Conservation (phyloP, 2,113 vertebrate genomes). For the Petaurus breviceps region DNA sequence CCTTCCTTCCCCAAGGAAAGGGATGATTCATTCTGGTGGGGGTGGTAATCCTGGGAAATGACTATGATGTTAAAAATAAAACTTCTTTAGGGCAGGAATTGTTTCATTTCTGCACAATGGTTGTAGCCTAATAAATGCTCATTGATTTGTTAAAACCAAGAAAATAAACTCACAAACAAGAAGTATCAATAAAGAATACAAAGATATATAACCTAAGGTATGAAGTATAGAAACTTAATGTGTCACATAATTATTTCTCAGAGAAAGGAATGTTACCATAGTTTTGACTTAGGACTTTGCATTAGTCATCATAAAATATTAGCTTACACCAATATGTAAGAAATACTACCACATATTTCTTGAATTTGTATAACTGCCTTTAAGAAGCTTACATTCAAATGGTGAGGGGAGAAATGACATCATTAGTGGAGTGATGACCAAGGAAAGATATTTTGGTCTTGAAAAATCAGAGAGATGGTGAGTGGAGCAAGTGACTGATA, state of each 20-base stretch:
- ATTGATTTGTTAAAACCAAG: background rate
- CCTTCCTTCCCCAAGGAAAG: background rate
- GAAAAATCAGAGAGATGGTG: background rate
- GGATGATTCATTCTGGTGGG: background rate
- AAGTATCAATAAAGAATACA: background rate
- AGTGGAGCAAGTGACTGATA: background rate
- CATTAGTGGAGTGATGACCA: background rate
- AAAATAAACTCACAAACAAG: background rate
- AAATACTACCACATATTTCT: conserved; percentile 17
- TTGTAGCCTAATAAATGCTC: background rate
- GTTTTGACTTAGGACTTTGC: conserved; percentile 30
- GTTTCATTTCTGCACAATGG: background rate
- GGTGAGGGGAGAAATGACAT: background rate
- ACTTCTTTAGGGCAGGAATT: background rate
- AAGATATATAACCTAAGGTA: background rate
- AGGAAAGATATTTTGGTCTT: background rate
- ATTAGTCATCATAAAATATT: conserved; percentile 6
- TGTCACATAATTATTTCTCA: background rate
- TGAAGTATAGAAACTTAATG: background rate
- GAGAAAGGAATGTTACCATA: background rate
- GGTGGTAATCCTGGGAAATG: background rate
- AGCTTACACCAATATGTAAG: conserved; percentile 34
- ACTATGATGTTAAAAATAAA: background rate
- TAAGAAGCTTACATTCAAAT: background rate
- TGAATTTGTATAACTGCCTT: conserved; percentile 16